A percentile compares a stretch with the other conserved stretches of the same genome.
These are phyloP conservation scores for Dinocampus coccinellae DNA, from an alignment of 2,888 invertebrate species.

Conservation along the genomic window DNA sequence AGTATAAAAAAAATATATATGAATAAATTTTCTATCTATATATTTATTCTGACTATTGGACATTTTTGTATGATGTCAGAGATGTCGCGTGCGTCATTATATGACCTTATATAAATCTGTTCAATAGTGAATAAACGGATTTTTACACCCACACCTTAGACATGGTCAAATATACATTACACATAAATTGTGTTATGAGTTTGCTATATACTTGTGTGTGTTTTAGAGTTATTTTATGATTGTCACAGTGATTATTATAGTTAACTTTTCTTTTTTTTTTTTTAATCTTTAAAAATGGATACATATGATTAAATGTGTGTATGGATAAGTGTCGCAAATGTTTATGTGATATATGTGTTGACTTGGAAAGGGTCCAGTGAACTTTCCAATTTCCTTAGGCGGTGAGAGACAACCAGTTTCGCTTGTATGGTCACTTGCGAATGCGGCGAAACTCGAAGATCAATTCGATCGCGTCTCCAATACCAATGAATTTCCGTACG, in stretches of 20 bases:
- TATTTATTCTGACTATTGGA: not conserved
- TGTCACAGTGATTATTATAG: not conserved
- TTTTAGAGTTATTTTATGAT: not conserved
- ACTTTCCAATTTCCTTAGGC: slow-evolving; percentile 51
- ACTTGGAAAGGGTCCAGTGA: slow-evolving; percentile 18
- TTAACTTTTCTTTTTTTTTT: not conserved
- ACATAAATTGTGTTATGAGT: not conserved
- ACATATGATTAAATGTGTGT: not conserved
- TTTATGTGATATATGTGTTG: not conserved
- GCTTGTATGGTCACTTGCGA: not conserved
- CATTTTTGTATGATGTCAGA: slow-evolving; percentile 6
- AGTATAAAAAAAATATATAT: not conserved
- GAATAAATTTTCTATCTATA: not conserved
- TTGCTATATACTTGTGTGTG: not conserved
- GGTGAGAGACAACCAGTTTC: slow-evolving; percentile 46
- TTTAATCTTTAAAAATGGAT: not conserved
- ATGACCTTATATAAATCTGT: not conserved
- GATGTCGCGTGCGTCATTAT: slow-evolving; percentile 6
- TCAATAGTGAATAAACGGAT: slow-evolving; percentile 5
- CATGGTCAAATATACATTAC: not conserved
- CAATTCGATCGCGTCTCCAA: not conserved
- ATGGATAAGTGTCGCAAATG: slow-evolving; percentile 8
- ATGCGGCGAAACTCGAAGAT: slow-evolving; percentile 6
- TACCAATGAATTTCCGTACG: not conserved
- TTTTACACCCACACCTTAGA: slow-evolving; percentile 10